phyloP scores from a whole-genome alignment of 2,113 vertebrate genomes.

The Ceyx margarethae region DNA sequence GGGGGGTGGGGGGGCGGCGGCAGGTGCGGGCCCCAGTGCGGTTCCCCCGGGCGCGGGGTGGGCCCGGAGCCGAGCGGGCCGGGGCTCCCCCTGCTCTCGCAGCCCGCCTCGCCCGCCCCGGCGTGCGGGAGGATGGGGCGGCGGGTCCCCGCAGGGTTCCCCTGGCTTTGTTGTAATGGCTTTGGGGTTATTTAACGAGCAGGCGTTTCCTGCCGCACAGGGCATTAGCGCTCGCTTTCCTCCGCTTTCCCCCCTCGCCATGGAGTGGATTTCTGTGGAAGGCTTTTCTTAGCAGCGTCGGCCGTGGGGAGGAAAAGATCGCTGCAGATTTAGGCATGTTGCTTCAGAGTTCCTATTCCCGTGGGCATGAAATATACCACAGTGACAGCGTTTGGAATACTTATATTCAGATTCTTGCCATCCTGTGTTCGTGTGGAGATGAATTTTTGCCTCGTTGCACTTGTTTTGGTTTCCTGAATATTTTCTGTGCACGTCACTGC shows the following conservation, averaged over 20 bases:
- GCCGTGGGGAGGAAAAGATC: background rate
- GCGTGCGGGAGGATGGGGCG: background rate
- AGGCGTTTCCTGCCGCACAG: background rate
- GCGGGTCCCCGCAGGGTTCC: background rate
- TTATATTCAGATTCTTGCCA: background rate
- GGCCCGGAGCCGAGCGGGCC: background rate
- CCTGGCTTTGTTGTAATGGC: background rate
- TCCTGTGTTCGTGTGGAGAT: background rate
- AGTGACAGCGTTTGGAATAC: background rate
- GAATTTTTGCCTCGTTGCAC: background rate
- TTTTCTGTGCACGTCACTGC: background rate
- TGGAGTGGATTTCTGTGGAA: background rate
- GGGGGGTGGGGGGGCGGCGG: background rate
- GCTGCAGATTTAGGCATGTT: background rate
- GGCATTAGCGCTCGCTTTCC: background rate
- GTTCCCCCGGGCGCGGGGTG: background rate
- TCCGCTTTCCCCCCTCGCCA: background rate
- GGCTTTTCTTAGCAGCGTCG: background rate
- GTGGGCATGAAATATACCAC: background rate
- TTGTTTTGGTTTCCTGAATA: background rate
- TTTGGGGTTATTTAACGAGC: background rate
- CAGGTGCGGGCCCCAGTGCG: slow-evolving; percentile 7
- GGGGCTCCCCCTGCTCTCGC: too few relatives aligned
- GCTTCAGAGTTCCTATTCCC: background rate
- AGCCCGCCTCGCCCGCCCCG: background rate